Evolutionary conservation across 1,140 invertebrate genomes (phyloP), one percentile per base, ranked within the genome.

Genomic region (Heliothis virescens): DNA sequence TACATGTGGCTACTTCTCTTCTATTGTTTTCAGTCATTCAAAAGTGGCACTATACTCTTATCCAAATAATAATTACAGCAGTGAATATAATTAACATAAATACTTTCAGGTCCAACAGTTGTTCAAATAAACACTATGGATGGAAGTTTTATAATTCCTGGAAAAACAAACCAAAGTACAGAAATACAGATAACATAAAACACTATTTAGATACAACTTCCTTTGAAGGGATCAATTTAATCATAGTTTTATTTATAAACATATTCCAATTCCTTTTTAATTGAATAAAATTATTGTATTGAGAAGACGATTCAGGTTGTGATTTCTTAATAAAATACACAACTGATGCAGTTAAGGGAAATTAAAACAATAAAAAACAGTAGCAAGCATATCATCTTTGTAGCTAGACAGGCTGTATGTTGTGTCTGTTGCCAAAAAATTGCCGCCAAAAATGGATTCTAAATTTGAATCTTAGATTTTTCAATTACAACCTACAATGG

Each of bases 221-320:
- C 88, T 90, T 84, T 76, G 69, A 82, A 82, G 88, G 91, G 90
- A 93, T 90, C 90, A 93, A 93, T 91, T 91, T 91, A 89, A 85
- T 78, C 79, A 89, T 89, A 91, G 84, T 86, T 71, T 85, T 75
- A 79, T 85, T 82, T 80, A 76, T 62, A 76, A 72, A 76, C 73
- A 76, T 76, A 55, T 76, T 63, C 55, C 59, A 76, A 76, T 53
- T 76, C 59, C 74, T 65, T 29, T 50, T 76, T 63, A 48, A 65
- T 53, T 63, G 21, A 76, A 75, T 65, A 53, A 76, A 50, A 76
- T 76, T 34, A 65, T 53, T 52, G 13, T 48, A 63, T 34, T 18
- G 41, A 76, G 15, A 53, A 78, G 21, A 73, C 53, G 59, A 47
- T 57, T 48, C 63, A 57, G 75, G 75, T 78, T 78, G 75, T 78